Percentiles rank a stretch among this genome's conserved stretches.
Evolutionary conservation across 2,113 vertebrate genomes (phyloP).

Genomic region (Zootoca vivipara): DNA sequence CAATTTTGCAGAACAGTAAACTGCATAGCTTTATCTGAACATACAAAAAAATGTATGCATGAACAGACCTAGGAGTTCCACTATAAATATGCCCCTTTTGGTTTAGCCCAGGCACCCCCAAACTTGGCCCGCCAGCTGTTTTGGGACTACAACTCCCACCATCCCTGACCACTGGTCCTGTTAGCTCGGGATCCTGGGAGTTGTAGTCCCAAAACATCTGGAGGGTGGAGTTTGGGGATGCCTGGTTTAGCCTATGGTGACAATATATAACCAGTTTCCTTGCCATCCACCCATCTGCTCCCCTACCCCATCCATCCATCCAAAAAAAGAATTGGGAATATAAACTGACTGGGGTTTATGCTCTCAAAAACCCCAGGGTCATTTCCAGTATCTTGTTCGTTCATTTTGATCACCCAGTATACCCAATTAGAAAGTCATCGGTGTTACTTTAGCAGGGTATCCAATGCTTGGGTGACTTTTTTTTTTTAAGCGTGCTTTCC

Average conservation of each 20-base stretch:
- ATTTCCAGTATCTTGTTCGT: neutral
- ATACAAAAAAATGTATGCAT: no score
- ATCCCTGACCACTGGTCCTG: no score
- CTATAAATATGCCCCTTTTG: neutral
- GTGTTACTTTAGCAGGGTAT: neutral
- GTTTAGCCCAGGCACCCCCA: no score
- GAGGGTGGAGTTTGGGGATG: no score
- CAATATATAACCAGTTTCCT: neutral
- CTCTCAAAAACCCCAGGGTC: neutral
- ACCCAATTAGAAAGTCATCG: slow-evolving; percentile 14
- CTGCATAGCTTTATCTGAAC: neutral
- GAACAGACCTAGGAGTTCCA: neutral
- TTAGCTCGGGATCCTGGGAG: no score
- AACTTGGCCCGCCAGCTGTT: no score
- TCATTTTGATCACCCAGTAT: slow-evolving; percentile 21
- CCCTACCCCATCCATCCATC: neutral
- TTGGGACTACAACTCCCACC: no score
- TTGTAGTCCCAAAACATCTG: no score
- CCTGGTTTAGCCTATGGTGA: neutral
- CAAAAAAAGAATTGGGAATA: neutral
- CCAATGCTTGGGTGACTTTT: neutral
- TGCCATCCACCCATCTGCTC: neutral
- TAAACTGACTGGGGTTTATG: neutral
- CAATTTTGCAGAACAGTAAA: neutral
- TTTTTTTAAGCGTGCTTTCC: slow-evolving; percentile 8